Evolutionary conservation across 2,113 vertebrate genomes (phyloP).

Genomic region (Australoheros scitulus): DNA sequence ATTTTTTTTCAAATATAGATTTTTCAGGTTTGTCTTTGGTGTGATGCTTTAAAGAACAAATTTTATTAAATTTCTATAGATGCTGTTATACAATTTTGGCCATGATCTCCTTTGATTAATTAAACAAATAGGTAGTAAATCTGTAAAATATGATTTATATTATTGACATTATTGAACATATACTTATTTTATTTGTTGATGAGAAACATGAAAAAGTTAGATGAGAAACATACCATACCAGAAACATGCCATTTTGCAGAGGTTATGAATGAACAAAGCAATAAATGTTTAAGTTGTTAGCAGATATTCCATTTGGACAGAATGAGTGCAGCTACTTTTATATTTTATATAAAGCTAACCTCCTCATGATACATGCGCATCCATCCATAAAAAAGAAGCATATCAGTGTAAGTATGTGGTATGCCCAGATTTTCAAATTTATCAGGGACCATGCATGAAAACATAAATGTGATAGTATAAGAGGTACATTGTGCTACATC

Average conservation of each 20-base stretch:
- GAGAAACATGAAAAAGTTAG: not conserved
- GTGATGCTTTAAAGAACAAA: not conserved
- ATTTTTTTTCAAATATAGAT: no score
- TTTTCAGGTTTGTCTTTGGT: not conserved
- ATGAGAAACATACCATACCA: not conserved
- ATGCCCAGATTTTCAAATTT: no score
- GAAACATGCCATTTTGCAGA: not conserved
- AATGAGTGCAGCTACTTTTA: not conserved
- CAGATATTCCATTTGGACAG: no score
- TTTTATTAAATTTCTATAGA: no score
- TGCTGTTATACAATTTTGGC: not conserved
- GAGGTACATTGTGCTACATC: not conserved
- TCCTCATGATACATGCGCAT: not conserved
- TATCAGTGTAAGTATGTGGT: no score
- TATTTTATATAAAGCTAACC: not conserved
- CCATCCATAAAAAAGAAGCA: no score
- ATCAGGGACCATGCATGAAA: not conserved
- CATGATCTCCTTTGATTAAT: not conserved
- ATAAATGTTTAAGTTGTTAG: not conserved
- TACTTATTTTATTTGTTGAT: not conserved
- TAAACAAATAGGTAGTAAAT: not conserved
- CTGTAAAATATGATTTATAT: not conserved
- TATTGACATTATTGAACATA: not conserved
- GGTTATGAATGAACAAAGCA: not conserved
- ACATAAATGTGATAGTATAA: not conserved